A percentile compares a stretch with the other conserved stretches of the same genome.
Evolutionary conservation across 2,113 vertebrate species (phyloP).

Genomic region (Brienomyrus brachyistius): DNA sequence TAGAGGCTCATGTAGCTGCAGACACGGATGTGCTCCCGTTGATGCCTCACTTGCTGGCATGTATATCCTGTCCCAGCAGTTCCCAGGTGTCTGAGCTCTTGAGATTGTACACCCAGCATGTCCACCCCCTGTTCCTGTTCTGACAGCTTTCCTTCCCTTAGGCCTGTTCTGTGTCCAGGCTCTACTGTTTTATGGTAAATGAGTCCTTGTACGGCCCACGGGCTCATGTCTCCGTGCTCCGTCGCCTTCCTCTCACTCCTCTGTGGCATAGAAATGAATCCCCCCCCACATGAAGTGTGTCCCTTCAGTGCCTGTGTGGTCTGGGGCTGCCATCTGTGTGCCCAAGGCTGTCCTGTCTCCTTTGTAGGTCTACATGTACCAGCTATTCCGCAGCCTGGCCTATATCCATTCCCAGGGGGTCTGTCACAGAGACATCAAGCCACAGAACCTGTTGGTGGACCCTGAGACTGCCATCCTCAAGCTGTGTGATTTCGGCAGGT

Average conservation of each 20-base stretch:
- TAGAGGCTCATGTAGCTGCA: background rate
- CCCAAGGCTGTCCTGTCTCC: background rate
- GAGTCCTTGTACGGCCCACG: background rate
- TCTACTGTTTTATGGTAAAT: background rate
- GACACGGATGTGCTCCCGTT: background rate
- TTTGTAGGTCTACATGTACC: conserved; percentile 86
- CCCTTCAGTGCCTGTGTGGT: background rate
- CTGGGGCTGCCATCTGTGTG: background rate
- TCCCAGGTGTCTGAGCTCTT: background rate
- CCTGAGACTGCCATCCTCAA: conserved; percentile 87
- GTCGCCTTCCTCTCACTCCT: background rate
- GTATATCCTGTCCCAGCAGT: background rate
- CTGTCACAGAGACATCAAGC: conserved; percentile 90
- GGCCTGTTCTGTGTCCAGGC: background rate
- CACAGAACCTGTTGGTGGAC: conserved; percentile 87
- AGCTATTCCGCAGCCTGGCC: conserved; percentile 88
- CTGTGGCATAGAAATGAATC: background rate
- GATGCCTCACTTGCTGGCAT: background rate
- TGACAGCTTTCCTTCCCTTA: background rate
- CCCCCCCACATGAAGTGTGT: background rate
- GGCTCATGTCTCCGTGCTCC: background rate
- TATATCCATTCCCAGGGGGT: conserved; percentile 95
- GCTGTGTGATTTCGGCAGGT: conserved; percentile 92
- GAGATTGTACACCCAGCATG: background rate
- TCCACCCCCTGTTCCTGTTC: background rate